phyloP scores from a whole-genome alignment of 2,888 invertebrate species.

The Chirona hameri region DNA sequence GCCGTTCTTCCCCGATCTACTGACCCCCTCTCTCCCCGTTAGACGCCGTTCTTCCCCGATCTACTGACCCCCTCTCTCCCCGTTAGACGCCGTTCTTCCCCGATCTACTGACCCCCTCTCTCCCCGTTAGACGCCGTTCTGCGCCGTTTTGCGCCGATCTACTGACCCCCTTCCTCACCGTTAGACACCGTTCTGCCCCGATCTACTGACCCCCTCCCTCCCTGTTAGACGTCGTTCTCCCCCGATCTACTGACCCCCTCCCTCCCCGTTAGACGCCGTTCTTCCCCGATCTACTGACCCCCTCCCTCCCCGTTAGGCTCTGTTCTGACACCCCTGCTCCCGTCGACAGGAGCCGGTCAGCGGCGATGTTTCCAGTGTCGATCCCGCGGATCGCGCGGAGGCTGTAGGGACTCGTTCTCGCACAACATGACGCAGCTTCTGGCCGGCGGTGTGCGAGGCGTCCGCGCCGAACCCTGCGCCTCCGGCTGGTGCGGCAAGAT shows the following conservation, averaged over 20 bases:
- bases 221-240: background rate
- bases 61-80: too few relatives aligned
- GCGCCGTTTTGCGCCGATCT: too few relatives aligned
- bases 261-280: background rate
- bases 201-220: too few relatives aligned
- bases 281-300: background rate
- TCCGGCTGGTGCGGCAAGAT: conserved; percentile 93
- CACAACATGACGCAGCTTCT: conserved; percentile 63
- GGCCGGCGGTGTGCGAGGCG: conserved; percentile 50
- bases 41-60: too few relatives aligned
- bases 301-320: background rate
- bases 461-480: conserved; percentile 73
- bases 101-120: too few relatives aligned
- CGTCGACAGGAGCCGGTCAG: background rate
- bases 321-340: background rate
- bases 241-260: background rate
- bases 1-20: too few relatives aligned
- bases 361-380: conserved; percentile 69
- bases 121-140: too few relatives aligned
- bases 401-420: conserved; percentile 81
- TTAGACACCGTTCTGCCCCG: too few relatives aligned
- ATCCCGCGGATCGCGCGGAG: conserved; percentile 80
- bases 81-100: too few relatives aligned
- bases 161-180: too few relatives aligned
- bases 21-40: too few relatives aligned